Conservation (phyloP, 1,140 invertebrate genomes). For the Anthonomus grandis region DNA sequence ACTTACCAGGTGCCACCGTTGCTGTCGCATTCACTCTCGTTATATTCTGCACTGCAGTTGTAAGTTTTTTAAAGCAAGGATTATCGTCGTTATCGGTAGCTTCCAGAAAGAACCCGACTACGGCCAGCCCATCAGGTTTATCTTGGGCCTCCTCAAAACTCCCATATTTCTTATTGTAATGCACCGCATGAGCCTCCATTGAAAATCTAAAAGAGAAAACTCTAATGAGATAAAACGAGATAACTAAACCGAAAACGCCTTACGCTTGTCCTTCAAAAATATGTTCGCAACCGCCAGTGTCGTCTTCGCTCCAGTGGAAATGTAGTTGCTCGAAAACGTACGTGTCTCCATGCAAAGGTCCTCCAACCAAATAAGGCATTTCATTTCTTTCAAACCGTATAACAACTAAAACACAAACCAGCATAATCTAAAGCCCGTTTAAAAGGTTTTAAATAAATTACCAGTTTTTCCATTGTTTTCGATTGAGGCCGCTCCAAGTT, state of each 20-base stretch:
- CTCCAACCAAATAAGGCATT: conserved; percentile 54
- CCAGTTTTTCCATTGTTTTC: conserved; percentile 48
- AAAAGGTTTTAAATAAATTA: conserved; percentile 30
- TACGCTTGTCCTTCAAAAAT: conserved; percentile 64
- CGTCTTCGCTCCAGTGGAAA: conserved; percentile 78
- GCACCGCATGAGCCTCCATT: conserved; percentile 75
- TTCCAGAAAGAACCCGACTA: conserved; percentile 68
- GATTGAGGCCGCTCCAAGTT: conserved; percentile 48
- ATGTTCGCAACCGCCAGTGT: conserved; percentile 76
- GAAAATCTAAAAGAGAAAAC: conserved; percentile 54
- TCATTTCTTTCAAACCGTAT: conserved; percentile 40
- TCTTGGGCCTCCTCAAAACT: conserved; percentile 64
- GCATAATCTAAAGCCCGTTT: not conserved
- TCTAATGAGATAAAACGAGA: not conserved
- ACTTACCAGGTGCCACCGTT: conserved; percentile 42
- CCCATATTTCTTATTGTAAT: conserved; percentile 73
- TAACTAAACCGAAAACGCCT: no score
- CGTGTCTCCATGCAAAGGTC: conserved; percentile 60
- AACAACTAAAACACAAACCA: conserved; percentile 37
- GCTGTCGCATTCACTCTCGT: conserved; percentile 39
- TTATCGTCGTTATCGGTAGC: conserved; percentile 48
- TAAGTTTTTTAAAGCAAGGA: conserved; percentile 45
- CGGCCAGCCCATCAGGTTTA: conserved; percentile 71
- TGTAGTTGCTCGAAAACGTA: conserved; percentile 76
- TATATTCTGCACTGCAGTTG: conserved; percentile 44